Evolutionary conservation across 2,888 invertebrate genomes (phyloP).

Genomic region (Monoplex corrugatus): DNA sequence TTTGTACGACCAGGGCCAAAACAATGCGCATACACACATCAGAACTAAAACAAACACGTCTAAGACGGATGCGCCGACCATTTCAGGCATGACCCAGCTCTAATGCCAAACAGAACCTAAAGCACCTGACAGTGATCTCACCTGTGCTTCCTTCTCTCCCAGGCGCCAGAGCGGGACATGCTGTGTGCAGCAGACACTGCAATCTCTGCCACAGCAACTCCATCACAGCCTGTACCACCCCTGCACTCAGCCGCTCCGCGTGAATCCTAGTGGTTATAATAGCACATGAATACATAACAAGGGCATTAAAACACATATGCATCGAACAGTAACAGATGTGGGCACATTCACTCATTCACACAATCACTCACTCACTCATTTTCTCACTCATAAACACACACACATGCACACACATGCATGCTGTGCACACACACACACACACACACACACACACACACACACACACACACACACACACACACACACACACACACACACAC

Average conservation of each 20-base stretch:
- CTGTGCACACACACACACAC: neutral
- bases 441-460: constrained; percentile 1
- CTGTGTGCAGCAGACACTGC: constrained; percentile 54
- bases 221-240: constrained; percentile 83
- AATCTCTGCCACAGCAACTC: constrained; percentile 84
- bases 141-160: constrained; percentile 25
- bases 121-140: neutral
- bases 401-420: too few species aligned
- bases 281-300: too few species aligned
- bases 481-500: too few species aligned
- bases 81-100: too few species aligned
- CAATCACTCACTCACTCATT: too few species aligned
- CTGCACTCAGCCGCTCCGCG: constrained; percentile 83
- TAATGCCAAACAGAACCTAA: neutral
- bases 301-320: too few species aligned
- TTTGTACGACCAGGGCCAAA: too few species aligned
- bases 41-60: too few species aligned
- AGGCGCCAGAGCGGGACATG: constrained; percentile 48
- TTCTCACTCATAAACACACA: too few species aligned
- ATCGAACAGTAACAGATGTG: neutral
- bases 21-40: too few species aligned
- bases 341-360: neutral
- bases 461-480: too few species aligned
- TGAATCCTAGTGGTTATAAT: constrained; percentile 81
- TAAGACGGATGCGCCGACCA: too few species aligned